phyloP scores from a whole-genome alignment of 2,888 invertebrate species.

The Rotaria magnacalcarata region DNA sequence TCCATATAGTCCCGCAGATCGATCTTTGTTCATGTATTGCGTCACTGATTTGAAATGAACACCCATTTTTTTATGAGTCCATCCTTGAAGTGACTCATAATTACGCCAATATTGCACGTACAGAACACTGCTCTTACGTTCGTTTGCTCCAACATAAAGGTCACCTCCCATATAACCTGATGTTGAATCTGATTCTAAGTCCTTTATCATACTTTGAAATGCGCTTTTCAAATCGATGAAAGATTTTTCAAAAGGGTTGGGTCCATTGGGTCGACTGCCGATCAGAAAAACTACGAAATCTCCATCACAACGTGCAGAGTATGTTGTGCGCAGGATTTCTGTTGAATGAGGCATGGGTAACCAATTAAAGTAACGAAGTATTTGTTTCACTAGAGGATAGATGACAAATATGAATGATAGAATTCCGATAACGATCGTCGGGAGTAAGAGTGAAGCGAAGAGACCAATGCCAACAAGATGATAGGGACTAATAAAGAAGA shows the following conservation, averaged over 20 bases:
- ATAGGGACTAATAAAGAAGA: not conserved
- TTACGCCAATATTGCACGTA: not conserved
- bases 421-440: not conserved
- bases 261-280: not conserved
- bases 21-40: not conserved
- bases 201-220: not conserved
- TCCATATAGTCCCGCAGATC: not conserved
- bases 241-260: not conserved
- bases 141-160: not conserved
- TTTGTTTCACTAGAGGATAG: not conserved
- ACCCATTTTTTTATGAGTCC: not conserved
- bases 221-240: not conserved
- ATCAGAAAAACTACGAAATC: not conserved
- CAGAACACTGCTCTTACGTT: not conserved
- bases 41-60: not conserved
- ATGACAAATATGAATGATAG: not conserved
- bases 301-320: not conserved
- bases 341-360: not conserved
- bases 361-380: not conserved
- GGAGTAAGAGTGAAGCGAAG: not conserved
- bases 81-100: not conserved
- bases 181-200: not conserved
- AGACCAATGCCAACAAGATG: not conserved
- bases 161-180: slow-evolving; percentile 3
- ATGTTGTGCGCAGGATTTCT: not conserved